Base-by-base conservation (phyloP, 2,888 invertebrate species). In the Lagria hirta region DNA sequence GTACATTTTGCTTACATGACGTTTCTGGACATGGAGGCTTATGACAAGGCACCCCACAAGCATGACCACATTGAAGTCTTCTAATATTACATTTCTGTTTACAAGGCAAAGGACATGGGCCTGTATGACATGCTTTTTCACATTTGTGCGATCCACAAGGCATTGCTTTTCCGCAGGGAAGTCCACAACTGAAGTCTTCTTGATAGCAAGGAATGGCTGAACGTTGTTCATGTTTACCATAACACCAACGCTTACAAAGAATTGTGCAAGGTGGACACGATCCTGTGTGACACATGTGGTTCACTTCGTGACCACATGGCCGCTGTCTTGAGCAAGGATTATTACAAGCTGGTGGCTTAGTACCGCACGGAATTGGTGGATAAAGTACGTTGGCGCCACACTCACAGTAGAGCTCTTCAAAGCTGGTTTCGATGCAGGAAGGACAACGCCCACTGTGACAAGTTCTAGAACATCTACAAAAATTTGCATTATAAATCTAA, bases 311-410 rank as follows among this genome's bases (percentile, higher is more conserved):
- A 2, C 77, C 78, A 71, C 97, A 97, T 0, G 80, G 55, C 54
- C 95, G 88, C 16, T 70, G 65, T 28, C 91, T 79, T 1, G 81
- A 77, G 70, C 97, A 98, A 0, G 84, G 83, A 10, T 81, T 78
- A 26, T 73, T 73, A 73, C 98, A 98, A 2, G 77, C 71, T 0
- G 97, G 97, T 2, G 86, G 84, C 46, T 83, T 82, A 0, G 92
- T 87, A 10, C 97, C 97, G 70, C 98, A 98, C 0, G 90, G 83
- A 32, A 98, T 83, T 0, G 98, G 98, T 1, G 98, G 97, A 67
- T 86, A 85, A 36, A 89, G 72, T 16, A 94, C 88, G 52, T 86
- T 82, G 0, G 81, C 77, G 4, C 97, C 96, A 70, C 98, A 98
- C 65, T 87, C 87, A 69, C 98, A 98, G 11, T 81, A 81, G 33